Conservation (phyloP, 2,113 vertebrate genomes). For the Paradoxurus hermaphroditus region DNA sequence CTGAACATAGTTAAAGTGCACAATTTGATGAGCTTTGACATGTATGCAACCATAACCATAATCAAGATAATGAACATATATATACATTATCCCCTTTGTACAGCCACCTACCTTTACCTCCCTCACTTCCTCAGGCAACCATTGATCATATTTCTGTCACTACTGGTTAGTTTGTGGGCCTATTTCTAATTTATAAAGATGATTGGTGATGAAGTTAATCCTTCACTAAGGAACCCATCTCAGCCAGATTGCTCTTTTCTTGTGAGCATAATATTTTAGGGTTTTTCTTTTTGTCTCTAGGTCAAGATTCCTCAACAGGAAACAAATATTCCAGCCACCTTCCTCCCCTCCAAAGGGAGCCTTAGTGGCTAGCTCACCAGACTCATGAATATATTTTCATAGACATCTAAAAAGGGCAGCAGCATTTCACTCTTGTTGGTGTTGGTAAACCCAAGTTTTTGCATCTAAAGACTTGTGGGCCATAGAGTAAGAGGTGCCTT, state of each 20-base stretch:
- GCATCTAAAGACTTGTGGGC: background rate
- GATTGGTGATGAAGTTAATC: background rate
- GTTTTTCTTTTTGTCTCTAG: slow-evolving; percentile 8
- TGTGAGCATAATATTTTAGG: background rate
- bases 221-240: background rate
- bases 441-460: background rate
- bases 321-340: background rate
- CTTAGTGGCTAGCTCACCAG: background rate
- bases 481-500: background rate
- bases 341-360: background rate
- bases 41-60: background rate
- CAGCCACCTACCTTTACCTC: background rate
- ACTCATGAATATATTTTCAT: background rate
- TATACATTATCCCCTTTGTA: background rate
- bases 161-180: background rate
- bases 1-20: background rate
- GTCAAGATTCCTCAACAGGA: slow-evolving; percentile 14
- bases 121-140: background rate
- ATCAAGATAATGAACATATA: background rate
- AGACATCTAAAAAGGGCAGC: background rate
- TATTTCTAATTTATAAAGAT: slow-evolving; percentile 44
- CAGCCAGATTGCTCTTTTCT: slow-evolving; percentile 23
- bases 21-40: background rate
- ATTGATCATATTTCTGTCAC: slow-evolving; percentile 14
- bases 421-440: background rate